Percentiles rank a stretch among this genome's conserved stretches.
Evolutionary conservation across 2,888 invertebrate species (phyloP).

Genomic region (Sipha maydis): DNA sequence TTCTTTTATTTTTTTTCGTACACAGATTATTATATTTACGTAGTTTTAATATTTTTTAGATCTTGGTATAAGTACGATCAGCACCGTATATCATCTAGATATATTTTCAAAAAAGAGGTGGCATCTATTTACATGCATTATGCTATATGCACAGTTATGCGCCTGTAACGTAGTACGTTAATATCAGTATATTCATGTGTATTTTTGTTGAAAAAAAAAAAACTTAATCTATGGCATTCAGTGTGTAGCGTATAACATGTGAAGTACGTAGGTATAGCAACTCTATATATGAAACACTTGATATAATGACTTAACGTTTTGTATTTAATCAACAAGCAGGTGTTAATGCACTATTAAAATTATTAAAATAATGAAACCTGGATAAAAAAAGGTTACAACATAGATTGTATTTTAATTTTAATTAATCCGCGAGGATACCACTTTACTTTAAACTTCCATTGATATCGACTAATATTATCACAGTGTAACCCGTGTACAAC

Average conservation of each 20-base stretch:
- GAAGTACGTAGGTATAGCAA: too few relatives aligned
- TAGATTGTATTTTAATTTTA: too few relatives aligned
- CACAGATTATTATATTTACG: neutral
- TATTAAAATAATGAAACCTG: too few relatives aligned
- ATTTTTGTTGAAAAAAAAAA: neutral
- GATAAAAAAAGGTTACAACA: too few relatives aligned
- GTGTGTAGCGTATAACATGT: neutral
- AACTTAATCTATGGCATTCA: neutral
- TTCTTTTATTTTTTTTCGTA: neutral
- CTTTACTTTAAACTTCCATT: too few relatives aligned
- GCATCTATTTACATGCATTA: neutral
- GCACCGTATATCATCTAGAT: neutral
- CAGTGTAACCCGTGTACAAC: too few relatives aligned
- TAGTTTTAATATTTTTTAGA: neutral
- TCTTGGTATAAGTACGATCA: neutral
- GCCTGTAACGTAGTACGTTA: neutral
- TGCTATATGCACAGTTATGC: neutral
- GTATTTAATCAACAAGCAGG: too few relatives aligned
- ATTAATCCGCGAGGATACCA: too few relatives aligned
- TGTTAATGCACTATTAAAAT: too few relatives aligned
- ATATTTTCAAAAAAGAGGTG: neutral
- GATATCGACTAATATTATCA: too few relatives aligned
- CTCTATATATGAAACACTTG: neutral
- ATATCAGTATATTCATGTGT: neutral
- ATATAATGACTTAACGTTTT: neutral